Percentiles rank a stretch among this genome's conserved stretches.
These are phyloP conservation scores for Sipha flava DNA, from an alignment of 1,140 invertebrate genomes.

Conservation along the genomic window DNA sequence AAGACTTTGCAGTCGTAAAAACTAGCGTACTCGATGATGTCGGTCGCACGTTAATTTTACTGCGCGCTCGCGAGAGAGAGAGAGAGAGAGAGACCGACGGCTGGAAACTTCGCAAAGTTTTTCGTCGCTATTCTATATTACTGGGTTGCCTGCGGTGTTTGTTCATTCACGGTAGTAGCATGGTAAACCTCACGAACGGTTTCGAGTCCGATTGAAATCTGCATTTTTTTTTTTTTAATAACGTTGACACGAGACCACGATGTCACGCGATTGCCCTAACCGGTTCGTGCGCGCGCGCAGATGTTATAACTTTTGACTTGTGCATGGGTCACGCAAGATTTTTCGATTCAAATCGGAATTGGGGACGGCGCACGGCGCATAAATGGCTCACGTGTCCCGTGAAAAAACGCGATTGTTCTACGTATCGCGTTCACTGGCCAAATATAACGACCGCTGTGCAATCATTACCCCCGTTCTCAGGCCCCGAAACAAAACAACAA, in stretches of 20 bases:
- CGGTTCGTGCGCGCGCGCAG: slow-evolving; percentile 15
- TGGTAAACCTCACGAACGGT: neutral
- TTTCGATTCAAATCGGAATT: slow-evolving; percentile 21
- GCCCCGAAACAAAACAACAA: neutral
- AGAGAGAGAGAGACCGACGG: neutral
- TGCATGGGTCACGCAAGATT: slow-evolving; percentile 24
- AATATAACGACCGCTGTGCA: neutral
- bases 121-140: no score
- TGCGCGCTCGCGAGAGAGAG: no score
- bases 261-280: slow-evolving; percentile 20
- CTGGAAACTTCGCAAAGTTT: neutral
- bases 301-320: slow-evolving; percentile 27
- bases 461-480: neutral
- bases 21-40: neutral
- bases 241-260: slow-evolving; percentile 15
- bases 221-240: neutral
- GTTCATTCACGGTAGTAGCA: no score
- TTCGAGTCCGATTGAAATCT: slow-evolving; percentile 1
- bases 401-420: neutral
- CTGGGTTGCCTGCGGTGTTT: no score
- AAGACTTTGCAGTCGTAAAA: neutral
- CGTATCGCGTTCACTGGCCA: neutral
- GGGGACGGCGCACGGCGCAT: neutral
- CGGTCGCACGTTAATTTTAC: neutral
- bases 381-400: slow-evolving; percentile 1